These are phyloP conservation scores for Mionectes macconnelli DNA, from an alignment of 2,113 vertebrate genomes.

Conservation along the genomic window DNA sequence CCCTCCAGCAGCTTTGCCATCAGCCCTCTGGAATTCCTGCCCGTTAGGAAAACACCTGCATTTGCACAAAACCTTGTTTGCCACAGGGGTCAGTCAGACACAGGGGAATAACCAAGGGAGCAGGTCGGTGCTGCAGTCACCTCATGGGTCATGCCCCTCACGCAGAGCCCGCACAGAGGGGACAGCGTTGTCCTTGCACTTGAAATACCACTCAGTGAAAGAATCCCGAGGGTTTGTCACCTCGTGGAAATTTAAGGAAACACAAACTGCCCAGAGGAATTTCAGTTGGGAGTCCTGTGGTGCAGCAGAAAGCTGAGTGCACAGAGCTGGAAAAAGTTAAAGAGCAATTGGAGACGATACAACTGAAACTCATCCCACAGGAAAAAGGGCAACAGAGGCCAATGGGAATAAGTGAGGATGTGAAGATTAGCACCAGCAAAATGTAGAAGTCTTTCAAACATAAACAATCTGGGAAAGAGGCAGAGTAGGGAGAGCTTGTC, in stretches of 20 bases:
- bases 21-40: neutral
- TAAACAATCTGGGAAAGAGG: neutral
- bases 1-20: neutral
- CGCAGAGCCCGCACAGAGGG: neutral
- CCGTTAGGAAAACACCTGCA: neutral
- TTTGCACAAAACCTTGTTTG: neutral
- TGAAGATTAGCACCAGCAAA: conserved; percentile 45
- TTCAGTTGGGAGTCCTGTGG: neutral
- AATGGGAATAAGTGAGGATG: conserved; percentile 23
- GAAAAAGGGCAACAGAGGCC: neutral
- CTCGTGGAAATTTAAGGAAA: conserved; percentile 15
- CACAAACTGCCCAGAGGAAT: conserved; percentile 17
- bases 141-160: neutral
- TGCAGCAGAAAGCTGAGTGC: conserved; percentile 17
- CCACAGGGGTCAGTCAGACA: neutral
- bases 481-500: neutral
- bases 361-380: conserved; percentile 28
- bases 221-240: neutral
- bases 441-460: conserved; percentile 11
- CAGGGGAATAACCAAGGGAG: neutral
- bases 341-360: conserved; percentile 9
- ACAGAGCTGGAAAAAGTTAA: conserved; percentile 16
- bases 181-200: neutral
- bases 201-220: neutral
- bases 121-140: neutral